Conservation (phyloP, 2,113 vertebrate genomes). For the Neolamprologus kungweensis region DNA sequence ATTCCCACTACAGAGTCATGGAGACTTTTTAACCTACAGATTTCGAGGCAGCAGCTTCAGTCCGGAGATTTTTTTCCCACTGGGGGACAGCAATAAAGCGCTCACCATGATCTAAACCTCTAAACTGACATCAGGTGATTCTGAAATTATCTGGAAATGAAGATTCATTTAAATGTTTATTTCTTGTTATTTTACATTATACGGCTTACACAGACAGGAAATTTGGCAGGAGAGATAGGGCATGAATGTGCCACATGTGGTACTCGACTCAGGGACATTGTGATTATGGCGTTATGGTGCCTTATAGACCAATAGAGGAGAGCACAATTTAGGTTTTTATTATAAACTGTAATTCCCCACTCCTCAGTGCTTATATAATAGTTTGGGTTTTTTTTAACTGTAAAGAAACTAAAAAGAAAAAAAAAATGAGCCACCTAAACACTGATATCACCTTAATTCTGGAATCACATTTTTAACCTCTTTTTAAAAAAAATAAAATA, state of each 20-base stretch:
- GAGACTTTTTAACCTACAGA: conserved; percentile 61
- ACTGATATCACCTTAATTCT: neutral
- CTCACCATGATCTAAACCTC: neutral
- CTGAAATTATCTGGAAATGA: neutral
- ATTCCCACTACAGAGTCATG: conserved; percentile 59
- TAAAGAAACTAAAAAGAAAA: neutral
- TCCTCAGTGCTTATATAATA: neutral
- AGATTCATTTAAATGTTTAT: neutral
- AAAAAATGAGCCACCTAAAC: neutral
- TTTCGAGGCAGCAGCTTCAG: conserved; percentile 8
- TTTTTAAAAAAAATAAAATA: neutral
- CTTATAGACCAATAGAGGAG: neutral
- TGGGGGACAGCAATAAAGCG: neutral
- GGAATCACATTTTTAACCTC: neutral
- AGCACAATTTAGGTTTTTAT: neutral
- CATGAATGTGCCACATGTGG: neutral
- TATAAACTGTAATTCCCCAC: neutral
- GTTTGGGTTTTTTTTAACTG: neutral
- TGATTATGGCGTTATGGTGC: neutral
- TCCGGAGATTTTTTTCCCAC: neutral
- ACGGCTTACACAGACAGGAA: neutral
- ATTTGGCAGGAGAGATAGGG: neutral
- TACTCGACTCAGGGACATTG: neutral
- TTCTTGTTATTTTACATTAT: neutral
- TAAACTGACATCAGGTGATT: neutral